Base-by-base conservation (phyloP, 2,113 vertebrate genomes). In the Muscicapa adusta region DNA sequence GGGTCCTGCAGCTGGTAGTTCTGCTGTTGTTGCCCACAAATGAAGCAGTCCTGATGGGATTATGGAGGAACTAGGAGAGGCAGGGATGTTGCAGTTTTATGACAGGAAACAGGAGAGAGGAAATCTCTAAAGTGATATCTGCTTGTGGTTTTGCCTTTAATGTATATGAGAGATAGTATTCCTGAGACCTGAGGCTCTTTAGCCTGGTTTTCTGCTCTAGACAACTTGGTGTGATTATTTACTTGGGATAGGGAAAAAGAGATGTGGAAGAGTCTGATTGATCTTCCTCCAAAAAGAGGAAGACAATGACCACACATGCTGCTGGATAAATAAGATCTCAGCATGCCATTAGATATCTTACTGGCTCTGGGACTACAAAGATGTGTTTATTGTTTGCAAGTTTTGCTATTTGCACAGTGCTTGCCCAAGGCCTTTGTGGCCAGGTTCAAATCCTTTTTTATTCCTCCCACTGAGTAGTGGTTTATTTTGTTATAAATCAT, bases 361-460 rank as follows among this genome's bases (percentile, higher is more conserved):
- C 47, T 78, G 53, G 16, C 58, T 85, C 86, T 38, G 85, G 56
- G 65, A 83, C 24, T 73, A 66, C 28, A 66, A 38, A 58, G 50
- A 77, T 23, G 10, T 88, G 47, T 66, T 92, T 88, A 72, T 73
- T 85, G 79, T 83, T 95, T 89, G 72, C 33, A 95, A 83, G 56
- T 66, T 94, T 78, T 88, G 22, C n/a, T 79, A 14, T 79, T 89
- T 85, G 54, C 74, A 85, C 47, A 79, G 43, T 54, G 63, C 23
- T 91, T 94, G 74, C 67, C 50, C 33, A 60, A 83, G 67, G 60
- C 60, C 42, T 48, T 79, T 71, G 47, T 62, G 68, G 60, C 38
- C 60, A 94, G 62, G 63, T 96, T 91, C 56, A 34, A 62, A 94
- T 60, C 22, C 9, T 53, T 63, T 81, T 42, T 57, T 20, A 28